A percentile compares a stretch with the other conserved stretches of the same genome.
These are phyloP conservation scores for Drosophila sp. DNA, from an alignment of 1,140 invertebrate species.

Conservation along the genomic window DNA sequence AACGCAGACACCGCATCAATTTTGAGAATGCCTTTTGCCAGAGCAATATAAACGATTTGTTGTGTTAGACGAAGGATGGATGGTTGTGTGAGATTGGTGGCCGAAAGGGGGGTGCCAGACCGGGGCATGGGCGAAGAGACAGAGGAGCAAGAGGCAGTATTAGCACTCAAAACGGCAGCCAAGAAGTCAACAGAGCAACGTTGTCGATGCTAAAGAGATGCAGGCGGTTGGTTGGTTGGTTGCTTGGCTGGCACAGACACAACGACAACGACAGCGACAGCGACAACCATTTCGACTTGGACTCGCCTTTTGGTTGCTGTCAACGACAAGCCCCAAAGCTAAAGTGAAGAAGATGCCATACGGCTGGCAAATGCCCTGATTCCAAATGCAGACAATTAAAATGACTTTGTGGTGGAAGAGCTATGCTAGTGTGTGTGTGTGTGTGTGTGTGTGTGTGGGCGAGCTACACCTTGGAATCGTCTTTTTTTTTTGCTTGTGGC, in stretches of 20 bases:
- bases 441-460: slow-evolving; percentile 32
- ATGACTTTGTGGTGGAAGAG: slow-evolving; percentile 27
- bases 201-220: slow-evolving; percentile 70
- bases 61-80: slow-evolving; percentile 63
- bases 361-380: slow-evolving; percentile 21
- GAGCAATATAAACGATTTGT: slow-evolving; percentile 74
- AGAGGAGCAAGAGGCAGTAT: background rate
- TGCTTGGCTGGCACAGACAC: background rate
- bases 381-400: slow-evolving; percentile 50
- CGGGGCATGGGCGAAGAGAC: slow-evolving; percentile 30
- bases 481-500: slow-evolving; percentile 4
- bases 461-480: slow-evolving; percentile 32
- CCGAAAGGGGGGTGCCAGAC: background rate
- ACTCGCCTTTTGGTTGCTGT: slow-evolving; percentile 46
- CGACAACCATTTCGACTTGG: slow-evolving; percentile 26
- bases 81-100: slow-evolving; percentile 9
- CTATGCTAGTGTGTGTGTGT: slow-evolving; percentile 10
- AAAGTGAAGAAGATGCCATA: slow-evolving; percentile 17
- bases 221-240: slow-evolving; percentile 41
- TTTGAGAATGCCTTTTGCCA: slow-evolving; percentile 75
- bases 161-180: slow-evolving; percentile 56
- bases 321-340: slow-evolving; percentile 39
- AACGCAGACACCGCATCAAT: slow-evolving; percentile 81
- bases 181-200: slow-evolving; percentile 63
- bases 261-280: slow-evolving; percentile 14